Conservation (phyloP, 2,888 invertebrate genomes). For the Lutraria lutraria region DNA sequence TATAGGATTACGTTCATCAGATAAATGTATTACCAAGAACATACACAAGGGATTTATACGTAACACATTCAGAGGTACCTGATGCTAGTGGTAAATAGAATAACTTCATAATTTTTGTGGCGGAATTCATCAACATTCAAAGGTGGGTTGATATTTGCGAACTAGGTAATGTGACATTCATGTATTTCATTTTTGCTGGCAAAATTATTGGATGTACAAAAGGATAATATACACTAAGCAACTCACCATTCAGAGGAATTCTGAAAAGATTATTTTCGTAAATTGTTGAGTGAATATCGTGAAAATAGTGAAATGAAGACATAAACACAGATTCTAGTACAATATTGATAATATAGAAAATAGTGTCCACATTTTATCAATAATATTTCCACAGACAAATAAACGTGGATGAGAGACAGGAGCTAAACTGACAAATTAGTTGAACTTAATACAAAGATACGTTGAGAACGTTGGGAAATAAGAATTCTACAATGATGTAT, state of each 20-base stretch:
- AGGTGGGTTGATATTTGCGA: no score
- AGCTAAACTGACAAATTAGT: no score
- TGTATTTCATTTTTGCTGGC: not conserved
- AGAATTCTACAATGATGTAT: constrained; percentile 39
- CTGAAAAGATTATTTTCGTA: no score
- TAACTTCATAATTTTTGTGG: no score
- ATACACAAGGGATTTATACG: not conserved
- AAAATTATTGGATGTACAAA: not conserved
- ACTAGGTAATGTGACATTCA: no score
- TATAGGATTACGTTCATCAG: not conserved
- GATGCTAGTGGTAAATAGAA: not conserved
- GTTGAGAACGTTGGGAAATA: not conserved
- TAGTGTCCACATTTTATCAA: no score
- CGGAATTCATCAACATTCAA: not conserved
- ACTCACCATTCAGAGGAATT: not conserved
- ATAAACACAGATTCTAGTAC: not conserved
- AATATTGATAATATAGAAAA: not conserved
- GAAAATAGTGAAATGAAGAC: not conserved
- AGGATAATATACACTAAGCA: not conserved
- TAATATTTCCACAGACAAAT: no score
- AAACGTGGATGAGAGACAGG: no score
- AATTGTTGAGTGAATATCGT: no score
- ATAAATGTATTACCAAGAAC: not conserved
- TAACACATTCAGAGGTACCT: not conserved
- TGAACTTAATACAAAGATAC: no score